These are phyloP conservation scores for Melanocharis versteri DNA, from an alignment of 2,113 vertebrate species.

Conservation along the genomic window DNA sequence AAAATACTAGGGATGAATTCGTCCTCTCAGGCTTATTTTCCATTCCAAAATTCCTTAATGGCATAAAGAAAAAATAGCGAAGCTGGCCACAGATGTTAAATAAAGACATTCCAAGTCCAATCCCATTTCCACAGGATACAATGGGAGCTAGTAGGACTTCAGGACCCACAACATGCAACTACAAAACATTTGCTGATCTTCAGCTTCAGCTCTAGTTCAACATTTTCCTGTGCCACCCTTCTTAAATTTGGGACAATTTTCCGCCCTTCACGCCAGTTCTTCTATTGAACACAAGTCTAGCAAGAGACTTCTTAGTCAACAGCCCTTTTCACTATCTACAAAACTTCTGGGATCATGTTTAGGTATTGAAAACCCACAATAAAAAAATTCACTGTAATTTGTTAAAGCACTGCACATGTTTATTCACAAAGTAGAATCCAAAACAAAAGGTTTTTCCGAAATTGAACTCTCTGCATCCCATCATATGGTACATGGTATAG, in stretches of 20 bases:
- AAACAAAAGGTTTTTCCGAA: conserved; percentile 4
- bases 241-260: background rate
- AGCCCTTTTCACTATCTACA: background rate
- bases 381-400: background rate
- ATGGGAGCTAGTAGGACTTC: background rate
- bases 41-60: conserved; percentile 63
- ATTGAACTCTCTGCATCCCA: background rate
- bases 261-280: accelerated
- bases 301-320: conserved; percentile 1
- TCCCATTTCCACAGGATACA: conserved; percentile 8
- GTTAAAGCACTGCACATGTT: background rate
- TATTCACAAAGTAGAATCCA: background rate
- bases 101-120: background rate
- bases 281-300: background rate
- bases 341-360: background rate
- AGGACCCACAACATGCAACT: background rate
- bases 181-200: conserved; percentile 36
- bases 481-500: background rate
- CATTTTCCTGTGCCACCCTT: background rate
- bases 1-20: background rate
- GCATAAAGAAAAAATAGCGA: conserved; percentile 5
- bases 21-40: conserved; percentile 21
- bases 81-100: conserved; percentile 34
- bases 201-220: background rate
- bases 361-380: background rate